Percentiles rank a stretch among this genome's conserved stretches.
Conservation (phyloP, 2,113 vertebrate genomes). For the Pelmatolapia mariae region DNA sequence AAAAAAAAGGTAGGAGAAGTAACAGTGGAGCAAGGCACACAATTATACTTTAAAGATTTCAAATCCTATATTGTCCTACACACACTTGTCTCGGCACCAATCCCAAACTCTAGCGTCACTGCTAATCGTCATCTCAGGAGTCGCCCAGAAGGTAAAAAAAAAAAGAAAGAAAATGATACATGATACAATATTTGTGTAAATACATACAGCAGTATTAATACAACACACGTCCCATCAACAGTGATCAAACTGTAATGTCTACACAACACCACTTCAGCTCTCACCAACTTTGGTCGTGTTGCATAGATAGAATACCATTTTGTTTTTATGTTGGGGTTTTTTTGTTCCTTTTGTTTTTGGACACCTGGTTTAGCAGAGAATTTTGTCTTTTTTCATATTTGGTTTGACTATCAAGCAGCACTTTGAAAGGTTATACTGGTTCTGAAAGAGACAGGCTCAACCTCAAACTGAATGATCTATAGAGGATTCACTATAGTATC, state of each 20-base stretch:
- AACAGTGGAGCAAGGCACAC: constrained; percentile 92
- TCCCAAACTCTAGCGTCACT: constrained; percentile 30
- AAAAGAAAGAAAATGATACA: constrained; percentile 51
- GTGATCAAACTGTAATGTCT: constrained; percentile 70
- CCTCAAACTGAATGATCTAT: neutral
- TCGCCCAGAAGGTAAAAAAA: constrained; percentile 35
- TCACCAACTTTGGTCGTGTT: constrained; percentile 79
- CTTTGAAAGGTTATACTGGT: neutral
- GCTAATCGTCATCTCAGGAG: constrained; percentile 66
- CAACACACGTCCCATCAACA: constrained; percentile 44
- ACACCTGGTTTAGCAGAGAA: neutral
- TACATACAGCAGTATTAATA: neutral
- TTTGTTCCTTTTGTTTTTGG: neutral
- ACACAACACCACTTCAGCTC: constrained; percentile 75
- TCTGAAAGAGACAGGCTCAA: neutral
- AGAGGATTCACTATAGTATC: neutral
- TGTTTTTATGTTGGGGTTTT: neutral
- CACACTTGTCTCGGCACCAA: constrained; percentile 19
- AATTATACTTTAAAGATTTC: constrained; percentile 71
- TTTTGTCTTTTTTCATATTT: neutral
- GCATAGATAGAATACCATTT: constrained; percentile 77
- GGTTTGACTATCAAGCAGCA: neutral
- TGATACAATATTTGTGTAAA: constrained; percentile 57
- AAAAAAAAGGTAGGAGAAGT: constrained; percentile 84
- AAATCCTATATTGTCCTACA: constrained; percentile 37